Conservation (phyloP, 1,140 invertebrate species). For the Trypoxylus dichotomus region DNA sequence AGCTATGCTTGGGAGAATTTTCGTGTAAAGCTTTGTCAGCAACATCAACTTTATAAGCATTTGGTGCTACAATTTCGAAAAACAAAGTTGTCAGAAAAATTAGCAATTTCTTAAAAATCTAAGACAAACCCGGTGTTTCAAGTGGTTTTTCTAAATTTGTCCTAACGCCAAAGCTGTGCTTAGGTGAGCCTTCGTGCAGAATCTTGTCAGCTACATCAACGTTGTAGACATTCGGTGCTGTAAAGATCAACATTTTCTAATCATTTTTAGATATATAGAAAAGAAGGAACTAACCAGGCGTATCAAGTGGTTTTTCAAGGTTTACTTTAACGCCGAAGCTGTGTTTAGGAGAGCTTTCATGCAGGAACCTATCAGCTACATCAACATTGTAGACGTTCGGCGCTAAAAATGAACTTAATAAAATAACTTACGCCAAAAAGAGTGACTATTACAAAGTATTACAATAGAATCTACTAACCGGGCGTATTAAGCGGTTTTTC, state of each 20-base stretch:
- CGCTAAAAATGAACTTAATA: conserved; percentile 49
- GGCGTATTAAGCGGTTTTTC: conserved; percentile 61
- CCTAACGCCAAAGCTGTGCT: conserved; percentile 69
- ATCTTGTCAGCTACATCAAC: conserved; percentile 58
- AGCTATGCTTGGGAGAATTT: conserved; percentile 58
- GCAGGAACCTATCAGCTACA: conserved; percentile 64
- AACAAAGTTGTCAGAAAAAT: conserved; percentile 31
- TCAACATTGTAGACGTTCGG: conserved; percentile 74
- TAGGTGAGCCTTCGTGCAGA: conserved; percentile 65
- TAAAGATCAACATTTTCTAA: conserved; percentile 4
- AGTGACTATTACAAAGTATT: background rate
- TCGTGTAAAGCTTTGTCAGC: conserved; percentile 36
- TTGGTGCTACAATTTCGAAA: conserved; percentile 45
- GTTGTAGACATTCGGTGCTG: background rate
- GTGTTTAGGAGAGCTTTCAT: conserved; percentile 68
- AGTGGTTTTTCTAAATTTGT: conserved; percentile 62
- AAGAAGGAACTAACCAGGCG: conserved; percentile 54
- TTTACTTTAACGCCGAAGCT: conserved; percentile 68
- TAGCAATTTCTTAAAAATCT: background rate
- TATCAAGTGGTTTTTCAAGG: conserved; percentile 56
- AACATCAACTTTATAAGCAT: conserved; percentile 44
- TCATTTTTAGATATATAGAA: conserved; percentile 34
- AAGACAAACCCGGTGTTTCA: conserved; percentile 59
- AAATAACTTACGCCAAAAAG: background rate
- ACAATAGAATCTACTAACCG: background rate